phyloP scores from a whole-genome alignment of 2,888 invertebrate genomes.

The Salpingus planirostris region DNA sequence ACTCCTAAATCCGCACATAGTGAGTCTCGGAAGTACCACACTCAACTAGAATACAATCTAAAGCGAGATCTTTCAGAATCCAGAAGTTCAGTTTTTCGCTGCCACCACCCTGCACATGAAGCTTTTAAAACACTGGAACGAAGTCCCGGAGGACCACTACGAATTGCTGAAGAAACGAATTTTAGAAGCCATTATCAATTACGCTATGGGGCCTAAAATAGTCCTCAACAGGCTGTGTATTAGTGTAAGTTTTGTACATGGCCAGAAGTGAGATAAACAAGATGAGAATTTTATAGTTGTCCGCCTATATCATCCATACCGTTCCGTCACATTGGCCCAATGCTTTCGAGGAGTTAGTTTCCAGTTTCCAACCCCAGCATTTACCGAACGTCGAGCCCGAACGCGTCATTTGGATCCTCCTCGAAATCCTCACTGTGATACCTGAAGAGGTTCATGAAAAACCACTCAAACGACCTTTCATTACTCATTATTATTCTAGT shows the following conservation, averaged over 20 bases:
- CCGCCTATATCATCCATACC: slow-evolving; percentile 71
- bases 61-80: slow-evolving; percentile 48
- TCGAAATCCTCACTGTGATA: slow-evolving; percentile 78
- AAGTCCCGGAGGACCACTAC: slow-evolving; percentile 74
- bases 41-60: not conserved
- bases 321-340: slow-evolving; percentile 49
- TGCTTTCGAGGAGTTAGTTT: slow-evolving; percentile 67
- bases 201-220: slow-evolving; percentile 74
- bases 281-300: slow-evolving; percentile 53
- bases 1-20: slow-evolving; percentile 72
- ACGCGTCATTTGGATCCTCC: slow-evolving; percentile 56
- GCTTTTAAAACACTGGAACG: slow-evolving; percentile 78
- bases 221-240: slow-evolving; percentile 81
- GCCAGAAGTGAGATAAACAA: not conserved
- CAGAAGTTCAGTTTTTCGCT: slow-evolving; percentile 90
- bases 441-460: slow-evolving; percentile 62
- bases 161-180: slow-evolving; percentile 68
- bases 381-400: slow-evolving; percentile 52
- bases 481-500: slow-evolving; percentile 30
- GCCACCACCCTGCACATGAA: slow-evolving; percentile 86
- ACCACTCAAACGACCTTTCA: not conserved
- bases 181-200: slow-evolving; percentile 65
- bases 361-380: slow-evolving; percentile 43
- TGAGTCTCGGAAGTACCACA: too few species aligned
- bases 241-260: slow-evolving; percentile 57